Percentiles rank a stretch among this genome's conserved stretches.
Conservation (phyloP, 2,888 invertebrate species). For the Euzophera pinguis region DNA sequence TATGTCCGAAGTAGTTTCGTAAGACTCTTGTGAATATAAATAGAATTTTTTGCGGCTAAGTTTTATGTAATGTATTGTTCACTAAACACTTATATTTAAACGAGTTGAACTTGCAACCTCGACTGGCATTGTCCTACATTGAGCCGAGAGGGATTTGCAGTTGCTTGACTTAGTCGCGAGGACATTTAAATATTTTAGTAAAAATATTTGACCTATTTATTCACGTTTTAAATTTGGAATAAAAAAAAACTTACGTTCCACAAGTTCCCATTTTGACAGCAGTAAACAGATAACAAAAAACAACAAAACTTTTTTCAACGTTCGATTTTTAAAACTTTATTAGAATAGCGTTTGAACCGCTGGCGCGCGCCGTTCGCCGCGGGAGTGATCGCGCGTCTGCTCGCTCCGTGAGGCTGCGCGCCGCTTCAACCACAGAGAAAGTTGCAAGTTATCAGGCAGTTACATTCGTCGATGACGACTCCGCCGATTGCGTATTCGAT, state of each 20-base stretch:
- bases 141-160: conserved; percentile 45
- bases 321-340: conserved; percentile 34
- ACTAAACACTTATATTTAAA: conserved; percentile 24
- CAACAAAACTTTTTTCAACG: conserved; percentile 38
- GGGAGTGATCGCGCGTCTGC: conserved; percentile 57
- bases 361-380: conserved; percentile 59
- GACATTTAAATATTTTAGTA: conserved; percentile 5
- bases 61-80: conserved; percentile 17
- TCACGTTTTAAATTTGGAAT: not conserved
- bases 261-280: conserved; percentile 60
- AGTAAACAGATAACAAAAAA: conserved; percentile 50
- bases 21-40: conserved; percentile 5
- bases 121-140: conserved; percentile 64
- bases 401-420: conserved; percentile 54
- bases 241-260: conserved; percentile 48
- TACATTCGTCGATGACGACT: conserved; percentile 75
- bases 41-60: conserved; percentile 1
- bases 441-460: conserved; percentile 75
- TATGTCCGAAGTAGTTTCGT: not conserved
- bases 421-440: conserved; percentile 54
- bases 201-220: conserved; percentile 1
- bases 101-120: conserved; percentile 33
- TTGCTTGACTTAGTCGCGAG: conserved; percentile 18
- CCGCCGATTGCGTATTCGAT: conserved; percentile 72
- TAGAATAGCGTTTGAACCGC: conserved; percentile 37